Evolutionary conservation across 1,140 invertebrate species (phyloP).

Genomic region (Planococcus citri): DNA sequence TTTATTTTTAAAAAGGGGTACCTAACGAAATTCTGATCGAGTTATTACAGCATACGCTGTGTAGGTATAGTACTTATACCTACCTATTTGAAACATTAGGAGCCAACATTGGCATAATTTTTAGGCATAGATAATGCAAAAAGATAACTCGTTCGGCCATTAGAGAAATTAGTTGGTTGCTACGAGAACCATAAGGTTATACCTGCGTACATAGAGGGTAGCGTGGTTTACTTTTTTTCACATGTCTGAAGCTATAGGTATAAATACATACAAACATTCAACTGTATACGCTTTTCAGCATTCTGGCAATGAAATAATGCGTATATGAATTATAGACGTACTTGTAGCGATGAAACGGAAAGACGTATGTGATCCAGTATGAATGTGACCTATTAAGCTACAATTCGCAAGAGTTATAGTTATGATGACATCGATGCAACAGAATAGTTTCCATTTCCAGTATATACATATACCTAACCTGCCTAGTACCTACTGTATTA

Average conservation of each 20-base stretch:
- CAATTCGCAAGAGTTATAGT: background rate
- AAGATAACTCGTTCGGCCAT: background rate
- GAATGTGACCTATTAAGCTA: background rate
- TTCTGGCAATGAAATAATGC: background rate
- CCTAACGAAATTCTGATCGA: no score
- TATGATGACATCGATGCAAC: background rate
- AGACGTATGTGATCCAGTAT: background rate
- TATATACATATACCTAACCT: no score
- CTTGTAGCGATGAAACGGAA: background rate
- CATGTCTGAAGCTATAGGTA: background rate
- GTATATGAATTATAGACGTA: background rate
- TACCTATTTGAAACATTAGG: background rate
- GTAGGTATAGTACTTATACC: no score
- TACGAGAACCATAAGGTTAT: background rate
- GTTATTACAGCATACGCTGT: no score
- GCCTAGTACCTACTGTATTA: no score
- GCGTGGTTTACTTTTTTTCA: background rate
- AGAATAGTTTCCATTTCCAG: no score
- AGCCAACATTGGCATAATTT: background rate
- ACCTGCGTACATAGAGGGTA: background rate
- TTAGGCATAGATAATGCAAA: background rate
- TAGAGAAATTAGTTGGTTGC: background rate
- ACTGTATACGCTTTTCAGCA: no score
- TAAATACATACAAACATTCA: no score
- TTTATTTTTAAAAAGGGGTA: no score